Conservation (phyloP, 2,888 invertebrate species). For the Odontothrips loti region DNA sequence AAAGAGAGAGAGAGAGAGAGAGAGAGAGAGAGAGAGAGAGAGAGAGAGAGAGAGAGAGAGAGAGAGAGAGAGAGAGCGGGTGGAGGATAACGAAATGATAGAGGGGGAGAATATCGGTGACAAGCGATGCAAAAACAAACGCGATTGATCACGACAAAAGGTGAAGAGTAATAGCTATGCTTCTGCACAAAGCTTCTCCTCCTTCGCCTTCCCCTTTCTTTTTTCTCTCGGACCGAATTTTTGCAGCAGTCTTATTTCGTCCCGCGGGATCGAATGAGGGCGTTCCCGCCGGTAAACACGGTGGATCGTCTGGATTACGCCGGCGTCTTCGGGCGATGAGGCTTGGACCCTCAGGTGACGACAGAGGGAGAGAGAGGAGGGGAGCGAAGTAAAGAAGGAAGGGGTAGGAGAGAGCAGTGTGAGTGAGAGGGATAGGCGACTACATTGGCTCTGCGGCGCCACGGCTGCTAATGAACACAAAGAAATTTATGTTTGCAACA, state of each 20-base stretch:
- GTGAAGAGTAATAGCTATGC: too few relatives aligned
- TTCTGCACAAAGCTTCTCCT: too few relatives aligned
- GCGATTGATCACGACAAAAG: too few relatives aligned
- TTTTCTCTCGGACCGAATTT: neutral
- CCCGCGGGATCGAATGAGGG: too few relatives aligned
- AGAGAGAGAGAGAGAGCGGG: neutral
- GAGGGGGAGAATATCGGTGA: too few relatives aligned
- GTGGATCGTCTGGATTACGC: too few relatives aligned
- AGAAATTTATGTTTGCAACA: slow-evolving; percentile 3
- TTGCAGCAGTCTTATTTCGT: too few relatives aligned
- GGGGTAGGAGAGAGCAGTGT: neutral
- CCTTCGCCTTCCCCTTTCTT: neutral
- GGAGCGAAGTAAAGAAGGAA: neutral
- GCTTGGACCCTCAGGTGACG: too few relatives aligned
- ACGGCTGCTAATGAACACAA: neutral
- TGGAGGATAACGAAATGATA: too few relatives aligned
- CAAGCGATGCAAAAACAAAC: too few relatives aligned
- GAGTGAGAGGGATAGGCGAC: neutral
- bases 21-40: neutral
- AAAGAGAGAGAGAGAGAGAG: neutral
- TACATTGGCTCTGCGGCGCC: neutral
- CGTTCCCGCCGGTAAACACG: too few relatives aligned
- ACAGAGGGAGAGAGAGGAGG: neutral
- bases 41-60: neutral
- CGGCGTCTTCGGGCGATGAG: too few relatives aligned